Base-by-base conservation (phyloP, 2,113 vertebrate genomes). In the Silurus asotus region DNA sequence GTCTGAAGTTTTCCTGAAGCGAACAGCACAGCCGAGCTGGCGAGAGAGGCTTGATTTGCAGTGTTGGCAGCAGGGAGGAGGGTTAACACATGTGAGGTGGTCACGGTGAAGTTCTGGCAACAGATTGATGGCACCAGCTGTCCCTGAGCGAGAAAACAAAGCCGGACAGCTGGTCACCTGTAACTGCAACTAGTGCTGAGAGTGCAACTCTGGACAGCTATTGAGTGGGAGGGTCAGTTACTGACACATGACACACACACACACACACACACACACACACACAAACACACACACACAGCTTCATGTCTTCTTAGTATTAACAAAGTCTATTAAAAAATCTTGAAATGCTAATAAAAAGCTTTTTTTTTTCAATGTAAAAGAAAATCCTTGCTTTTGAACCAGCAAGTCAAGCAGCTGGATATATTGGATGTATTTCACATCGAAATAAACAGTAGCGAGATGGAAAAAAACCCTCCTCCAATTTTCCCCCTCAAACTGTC, bases 101-200 rank as follows among this genome's bases (percentile, higher is more conserved):
- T 87, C 87, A 91, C 87, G 89, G 88, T 87, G 90, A 92, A 88
- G 89, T 88, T 88, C 53, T 89, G 84, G 14, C 56, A 87, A 81
- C 89, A 93, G 94, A 95, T 93, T 94, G 93, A 94, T 93, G 92
- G 94, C 91, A 93, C 89, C 93, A 94, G 94, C 93, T 95, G 93
- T 93, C 92, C 93, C 91, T 87, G 89, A 91, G 91, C 92, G 87
- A 79, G 61, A 88, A 88, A 91, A 92, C 92, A 90, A 91, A 92
- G 90, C 91, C 90, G 86, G 93, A 92, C 94, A 94, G 93, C 94
- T 94, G 93, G 93, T 93, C 93, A 95, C 94, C 94, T 95, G 94
- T 94, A 93, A 92, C 88, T 90, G 91, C 90, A 92, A 91, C 92
- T 89, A 90, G 76, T 81, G 88, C 92, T 86, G 90, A 87, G 90